These are phyloP conservation scores for Neoseiulus cucumeris DNA, from an alignment of 1,140 invertebrate species.

Conservation along the genomic window DNA sequence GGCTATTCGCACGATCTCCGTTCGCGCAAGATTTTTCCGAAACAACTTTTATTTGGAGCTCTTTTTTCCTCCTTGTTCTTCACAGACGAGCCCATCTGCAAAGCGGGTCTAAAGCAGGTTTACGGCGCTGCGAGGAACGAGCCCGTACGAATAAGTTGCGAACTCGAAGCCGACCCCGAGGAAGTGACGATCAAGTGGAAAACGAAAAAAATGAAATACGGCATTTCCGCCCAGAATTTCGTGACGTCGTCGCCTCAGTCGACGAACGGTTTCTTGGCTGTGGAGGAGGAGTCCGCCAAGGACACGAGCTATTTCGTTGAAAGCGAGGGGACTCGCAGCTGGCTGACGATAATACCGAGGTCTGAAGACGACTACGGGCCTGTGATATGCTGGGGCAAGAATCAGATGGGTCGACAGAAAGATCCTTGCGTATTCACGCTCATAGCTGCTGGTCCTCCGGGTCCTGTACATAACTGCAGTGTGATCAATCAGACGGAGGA, in stretches of 20 bases:
- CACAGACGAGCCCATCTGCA: conserved; percentile 61
- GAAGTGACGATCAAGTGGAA: conserved; percentile 56
- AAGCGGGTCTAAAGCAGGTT: conserved; percentile 53
- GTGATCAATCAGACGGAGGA: conserved; percentile 20
- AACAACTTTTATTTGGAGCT: background rate
- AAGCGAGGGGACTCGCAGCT: background rate
- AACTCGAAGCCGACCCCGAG: conserved; percentile 66
- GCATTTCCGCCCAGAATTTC: background rate
- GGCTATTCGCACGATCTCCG: background rate
- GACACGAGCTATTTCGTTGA: background rate
- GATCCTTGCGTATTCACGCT: conserved; percentile 22
- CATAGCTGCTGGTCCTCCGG: conserved; percentile 21
- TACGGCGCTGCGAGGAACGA: conserved; percentile 75
- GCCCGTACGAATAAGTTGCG: conserved; percentile 60
- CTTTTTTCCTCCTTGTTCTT: conserved; percentile 14
- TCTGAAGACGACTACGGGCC: conserved; percentile 19
- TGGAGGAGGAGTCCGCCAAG: background rate
- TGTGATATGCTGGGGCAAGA: conserved; percentile 22
- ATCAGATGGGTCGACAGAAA: conserved; percentile 20
- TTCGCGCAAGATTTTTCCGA: background rate
- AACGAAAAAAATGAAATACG: conserved; percentile 58
- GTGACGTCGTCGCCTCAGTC: background rate
- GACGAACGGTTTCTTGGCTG: background rate
- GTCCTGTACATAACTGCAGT: conserved; percentile 20
- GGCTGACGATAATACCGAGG: conserved; percentile 12